Conservation (phyloP, 2,113 vertebrate genomes). For the Amblyopsis rosae region DNA sequence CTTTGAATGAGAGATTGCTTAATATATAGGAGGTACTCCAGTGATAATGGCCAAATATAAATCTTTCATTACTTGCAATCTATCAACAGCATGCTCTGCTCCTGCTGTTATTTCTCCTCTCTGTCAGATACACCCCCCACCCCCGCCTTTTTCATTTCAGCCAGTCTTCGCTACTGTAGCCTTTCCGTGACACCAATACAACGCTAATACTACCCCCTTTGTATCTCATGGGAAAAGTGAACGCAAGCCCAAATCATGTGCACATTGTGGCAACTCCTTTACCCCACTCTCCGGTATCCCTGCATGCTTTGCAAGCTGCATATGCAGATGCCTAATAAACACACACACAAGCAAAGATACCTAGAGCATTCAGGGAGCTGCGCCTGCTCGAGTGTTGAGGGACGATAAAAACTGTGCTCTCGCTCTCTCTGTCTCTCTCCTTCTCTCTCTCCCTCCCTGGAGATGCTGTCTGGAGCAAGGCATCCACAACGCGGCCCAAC, state of each 20-base stretch:
- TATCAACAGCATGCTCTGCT: conserved; percentile 27
- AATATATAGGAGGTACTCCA: conserved; percentile 39
- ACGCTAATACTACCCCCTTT: conserved; percentile 36
- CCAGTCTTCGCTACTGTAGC: conserved; percentile 1
- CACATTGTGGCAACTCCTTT: conserved; percentile 25
- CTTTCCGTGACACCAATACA: conserved; percentile 47
- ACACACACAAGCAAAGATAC: conserved; percentile 51
- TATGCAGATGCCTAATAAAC: conserved; percentile 55
- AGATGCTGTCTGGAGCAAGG: conserved; percentile 5
- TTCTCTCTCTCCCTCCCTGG: conserved; percentile 45
- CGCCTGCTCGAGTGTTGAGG: conserved; percentile 61
- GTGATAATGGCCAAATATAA: conserved; percentile 49
- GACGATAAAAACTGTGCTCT: conserved; percentile 63
- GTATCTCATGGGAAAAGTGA: conserved; percentile 29
- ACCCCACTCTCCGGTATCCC: conserved; percentile 9
- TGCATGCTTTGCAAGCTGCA: conserved; percentile 38
- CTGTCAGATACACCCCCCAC: conserved; percentile 40
- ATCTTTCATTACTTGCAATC: conserved; percentile 49
- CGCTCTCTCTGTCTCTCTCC: conserved; percentile 48
- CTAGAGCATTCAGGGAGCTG: conserved; percentile 54
- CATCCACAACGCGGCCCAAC: no score
- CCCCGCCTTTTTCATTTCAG: conserved; percentile 32
- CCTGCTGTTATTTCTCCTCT: conserved; percentile 31
- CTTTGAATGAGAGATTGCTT: conserved; percentile 37
- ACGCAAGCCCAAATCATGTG: conserved; percentile 41